Evolutionary conservation across 2,888 invertebrate species (phyloP), one percentile per base, ranked within the genome.

Genomic region (Danaus chrysippus): DNA sequence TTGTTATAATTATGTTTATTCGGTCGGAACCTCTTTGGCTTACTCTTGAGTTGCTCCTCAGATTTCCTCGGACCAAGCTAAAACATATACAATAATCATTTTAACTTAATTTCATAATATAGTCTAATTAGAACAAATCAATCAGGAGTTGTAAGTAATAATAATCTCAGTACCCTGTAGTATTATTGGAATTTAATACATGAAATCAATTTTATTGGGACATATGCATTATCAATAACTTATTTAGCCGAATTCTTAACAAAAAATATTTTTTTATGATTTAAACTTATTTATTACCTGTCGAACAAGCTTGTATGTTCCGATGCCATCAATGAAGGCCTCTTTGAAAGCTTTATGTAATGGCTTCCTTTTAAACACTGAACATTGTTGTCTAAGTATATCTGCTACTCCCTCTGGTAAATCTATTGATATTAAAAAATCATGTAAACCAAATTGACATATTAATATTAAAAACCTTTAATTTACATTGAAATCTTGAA

Each of bases 341-440:
- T 83, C 78, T 64, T 76, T 82, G 64, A 89, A 89, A 0, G 89
- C 89, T 61, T 78, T 79, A 9, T 74, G 68, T 1, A 90, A 70
- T 0, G 87, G 78, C 54, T 84, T 83, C 62, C 71, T 78, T 65
- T 83, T 86, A 59, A 90, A 87, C 11, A 82, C 64, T 0, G 66
- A 62, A 61, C 87, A 87, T 60, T 90, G 89, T 13, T 76, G 69
- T 42, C 57, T 73, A 0, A 90, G 65, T 0, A 73, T 69, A 1
- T 81, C 83, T 1, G 69, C 65, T 1, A 72, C 75, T 1, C 72
- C 82, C 44, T 86, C 84, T 0, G 82, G 77, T 5, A 86, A 65
- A 70, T 84, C 88, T 88, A 63, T 0, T 67, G 69, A 49, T n/a
- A 49, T 55, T 44, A 42, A 1, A 44, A 19, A 3, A 54, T 9